A percentile compares a stretch with the other conserved stretches of the same genome.
Evolutionary conservation across 2,888 invertebrate species (phyloP).

Genomic region (Dicyrtomina minuta): DNA sequence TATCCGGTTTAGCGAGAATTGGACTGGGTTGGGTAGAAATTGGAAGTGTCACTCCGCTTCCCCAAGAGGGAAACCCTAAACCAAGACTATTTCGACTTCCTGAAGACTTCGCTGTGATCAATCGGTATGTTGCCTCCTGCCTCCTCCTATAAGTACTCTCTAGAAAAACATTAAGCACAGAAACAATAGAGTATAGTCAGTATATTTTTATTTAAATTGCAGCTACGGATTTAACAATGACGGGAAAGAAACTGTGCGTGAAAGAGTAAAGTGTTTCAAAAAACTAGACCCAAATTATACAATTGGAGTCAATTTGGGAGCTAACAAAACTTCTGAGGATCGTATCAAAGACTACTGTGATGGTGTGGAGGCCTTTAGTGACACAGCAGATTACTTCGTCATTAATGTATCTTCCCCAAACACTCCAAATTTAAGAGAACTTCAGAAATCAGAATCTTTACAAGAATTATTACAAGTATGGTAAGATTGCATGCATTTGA

Average conservation of each 20-base stretch:
- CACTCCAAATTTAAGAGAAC: conserved; percentile 50
- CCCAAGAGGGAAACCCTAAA: conserved; percentile 89
- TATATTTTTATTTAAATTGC: conserved; percentile 41
- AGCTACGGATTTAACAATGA: conserved; percentile 94
- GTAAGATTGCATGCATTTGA: conserved; percentile 19
- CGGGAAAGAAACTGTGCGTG: conserved; percentile 75
- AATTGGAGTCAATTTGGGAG: conserved; percentile 92
- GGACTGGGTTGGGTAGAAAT: conserved; percentile 97
- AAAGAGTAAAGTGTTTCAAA: conserved; percentile 65
- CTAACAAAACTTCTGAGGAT: conserved; percentile 81
- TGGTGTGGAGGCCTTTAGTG: conserved; percentile 79
- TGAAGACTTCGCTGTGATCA: conserved; percentile 86
- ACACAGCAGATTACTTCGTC: conserved; percentile 90
- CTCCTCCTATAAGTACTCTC: background rate
- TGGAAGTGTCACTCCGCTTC: conserved; percentile 81
- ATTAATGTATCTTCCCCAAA: conserved; percentile 76
- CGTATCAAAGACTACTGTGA: conserved; percentile 77
- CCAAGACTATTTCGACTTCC: conserved; percentile 87
- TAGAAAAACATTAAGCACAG: too few relatives aligned
- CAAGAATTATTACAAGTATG: conserved; percentile 40
- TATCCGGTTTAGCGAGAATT: conserved; percentile 74
- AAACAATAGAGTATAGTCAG: too few relatives aligned
- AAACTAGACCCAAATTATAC: conserved; percentile 63
- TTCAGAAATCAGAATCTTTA: conserved; percentile 49
- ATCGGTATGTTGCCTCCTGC: conserved; percentile 64